Base-by-base conservation (phyloP, 2,888 invertebrate species). In the Urechis unicinctus region DNA sequence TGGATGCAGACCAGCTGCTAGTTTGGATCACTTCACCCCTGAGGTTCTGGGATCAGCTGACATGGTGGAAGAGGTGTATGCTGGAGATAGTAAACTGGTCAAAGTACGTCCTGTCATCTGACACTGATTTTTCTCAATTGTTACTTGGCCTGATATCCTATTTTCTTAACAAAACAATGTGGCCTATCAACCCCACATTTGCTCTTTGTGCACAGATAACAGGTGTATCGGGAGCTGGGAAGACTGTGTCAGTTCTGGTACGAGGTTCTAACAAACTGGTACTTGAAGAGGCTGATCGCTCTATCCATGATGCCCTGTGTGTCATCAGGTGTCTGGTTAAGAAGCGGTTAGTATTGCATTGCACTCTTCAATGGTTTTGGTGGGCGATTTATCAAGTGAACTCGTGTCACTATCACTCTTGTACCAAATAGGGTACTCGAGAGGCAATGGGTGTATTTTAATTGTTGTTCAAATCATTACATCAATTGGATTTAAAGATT, bases 301-400 rank as follows among this genome's bases (percentile, higher is more conserved):
- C 92, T 59, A 82, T 94, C 60, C 93, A 94, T 79, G 93, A 94
- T 81, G 93, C 94, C 30, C 81, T 91, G 9, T 90, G 89, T 71
- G 94, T 92, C 50, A 89, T 98, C 72, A 87, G 98, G 65, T 98
- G 98, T 79, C 84, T 98, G 67, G 96, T 98, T 3, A 91, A 94
- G 69, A 88, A 94, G 63, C 87, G 81, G 79, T 81, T 13, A 9
- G 36, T 1, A 41, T 50, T 3, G 5, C 42, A 21, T 25, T 6
- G 17, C 42, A 42, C 9, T 41, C 6, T 13, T 13, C 3, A 6
- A 24, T 6, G 17, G 26, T 48, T 6, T 48, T 17, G 9, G 9
- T 45, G 45, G 6, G 21, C 41, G 13, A 36, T 36, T 36, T 36
- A 36, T 36, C 9, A 13, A 36, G 9, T 36, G 6, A 45, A 17